Base-by-base conservation (phyloP, 37 sponge, comb jelly and placozoan species). In the Oscarella lobularis region DNA sequence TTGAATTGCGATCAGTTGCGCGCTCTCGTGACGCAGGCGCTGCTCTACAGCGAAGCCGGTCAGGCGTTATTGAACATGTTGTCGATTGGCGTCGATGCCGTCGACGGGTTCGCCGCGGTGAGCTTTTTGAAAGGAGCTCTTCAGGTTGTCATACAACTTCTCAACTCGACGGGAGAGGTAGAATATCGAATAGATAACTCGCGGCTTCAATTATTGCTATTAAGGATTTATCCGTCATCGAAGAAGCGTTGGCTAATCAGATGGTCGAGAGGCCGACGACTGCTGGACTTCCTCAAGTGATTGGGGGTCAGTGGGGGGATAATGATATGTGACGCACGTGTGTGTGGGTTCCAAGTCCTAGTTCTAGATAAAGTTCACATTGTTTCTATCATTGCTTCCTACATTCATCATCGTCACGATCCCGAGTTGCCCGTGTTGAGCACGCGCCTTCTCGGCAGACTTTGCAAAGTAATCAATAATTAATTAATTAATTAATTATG, bases 401-500 rank as follows among this genome's bases (percentile, higher is more conserved):
- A 81, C 75, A 78, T 85, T 39, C 73, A 89, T 72, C 90, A 86
- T 75, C 86, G 80, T 33, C 72, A 73, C 40, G 86, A 89, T 76
- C 73, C 83, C 0, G 34, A 78, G 36, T 67, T 89, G 40, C 83
- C 86, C 3, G 55, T 27, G 29, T 40, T 74, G 14, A 67, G 67
- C 65, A 75, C 72, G 36, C 37, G 73, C 1, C 73, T 79, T 33
- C 20, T 79, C 2, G 14, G 36, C 3, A 38, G 37, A 29, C 37
- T 79, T 2, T 79, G 80, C 54, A 31, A 54, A 60, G 80, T 79
- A 20, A 72, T 73, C 37, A 33, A 1, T 30, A 29, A 2, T 38
- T 36, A 34, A 2, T 31, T 1, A 3, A 1, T 3, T 1, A 20
- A 9, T 20, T 48, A 20, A 9, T 27, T 48, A 20, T 27, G 60